Base-by-base conservation (phyloP, 2,797 vertebrate species). In the Hybognathus amarus region DNA sequence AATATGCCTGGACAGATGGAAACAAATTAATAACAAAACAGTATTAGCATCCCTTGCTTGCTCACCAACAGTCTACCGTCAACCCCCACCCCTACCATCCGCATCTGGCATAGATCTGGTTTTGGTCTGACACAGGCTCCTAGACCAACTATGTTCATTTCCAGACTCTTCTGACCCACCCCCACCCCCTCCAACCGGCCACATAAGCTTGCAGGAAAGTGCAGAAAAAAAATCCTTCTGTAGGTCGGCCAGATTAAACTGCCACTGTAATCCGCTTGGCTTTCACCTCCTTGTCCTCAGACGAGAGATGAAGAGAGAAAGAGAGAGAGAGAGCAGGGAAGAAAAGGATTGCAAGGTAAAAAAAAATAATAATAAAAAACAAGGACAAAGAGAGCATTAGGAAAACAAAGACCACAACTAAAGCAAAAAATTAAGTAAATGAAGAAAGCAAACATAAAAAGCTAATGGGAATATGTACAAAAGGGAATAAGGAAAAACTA, bases 221-320 rank as follows among this genome's bases (percentile, higher is more conserved):
- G 90, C 90, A 92, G 5, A 36, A 94, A 93, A 91, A 93, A 92
- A 94, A 94, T 94, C 93, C 93, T 94, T 93, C 89, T 92, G 94
- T 92, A 93, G 94, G 94, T 94, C 92, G 93, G 88, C 88, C 94
- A 94, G 94, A 95, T 95, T 95, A 95, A 95, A 94, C 92, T 94
- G 93, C 93, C 91, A 92, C 94, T 91, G 92, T 95, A 95, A 95
- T 95, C 94, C 94, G 92, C 93, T 94, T 94, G 93, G 90, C 91
- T 95, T 95, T 94, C 93, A 94, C 94, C 93, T 94, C 92, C 93
- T 93, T 92, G 93, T 94, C 94, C 94, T 93, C 90, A 92, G 89
- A 85, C 27, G 68, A 88, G 84, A 80, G 66, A 77, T 71, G 24
- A 61, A 64, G 71, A 45, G 69, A 69, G 63, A n/a, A 52, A 36